A percentile compares a stretch with the other conserved stretches of the same genome.
Evolutionary conservation across 1,140 invertebrate species (phyloP).

Genomic region (Penaeus chinensis): DNA sequence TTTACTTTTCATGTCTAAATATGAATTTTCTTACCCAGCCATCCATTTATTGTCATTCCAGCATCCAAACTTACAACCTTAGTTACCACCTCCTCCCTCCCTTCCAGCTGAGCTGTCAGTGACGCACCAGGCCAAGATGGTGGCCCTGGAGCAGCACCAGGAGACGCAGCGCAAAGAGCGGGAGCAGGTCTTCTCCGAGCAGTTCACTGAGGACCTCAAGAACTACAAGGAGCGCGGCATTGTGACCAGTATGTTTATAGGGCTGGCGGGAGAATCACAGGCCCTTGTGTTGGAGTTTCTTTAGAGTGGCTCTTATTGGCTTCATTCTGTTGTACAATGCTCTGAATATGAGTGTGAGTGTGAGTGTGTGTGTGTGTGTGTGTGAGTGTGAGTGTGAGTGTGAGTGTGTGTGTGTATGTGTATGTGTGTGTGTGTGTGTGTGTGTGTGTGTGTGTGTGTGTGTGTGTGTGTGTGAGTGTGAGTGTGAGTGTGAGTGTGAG

Average conservation of each 20-base stretch:
- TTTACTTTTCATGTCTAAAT: background rate
- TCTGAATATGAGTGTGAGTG: no score
- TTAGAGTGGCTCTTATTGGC: background rate
- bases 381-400: no score
- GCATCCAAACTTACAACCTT: background rate
- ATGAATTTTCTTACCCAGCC: background rate
- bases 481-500: no score
- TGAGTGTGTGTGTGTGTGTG: no score
- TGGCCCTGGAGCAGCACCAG: conserved; percentile 34
- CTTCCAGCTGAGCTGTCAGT: conserved; percentile 41
- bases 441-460: no score
- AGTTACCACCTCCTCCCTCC: background rate
- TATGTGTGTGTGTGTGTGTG: no score
- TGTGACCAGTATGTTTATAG: conserved; percentile 40
- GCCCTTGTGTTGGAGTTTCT: background rate
- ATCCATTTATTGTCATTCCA: no score
- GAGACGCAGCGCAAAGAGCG: conserved; percentile 42
- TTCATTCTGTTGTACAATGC: background rate
- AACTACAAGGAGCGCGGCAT: conserved; percentile 48
- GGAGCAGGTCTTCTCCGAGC: conserved; percentile 49
- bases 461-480: no score
- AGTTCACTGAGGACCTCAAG: conserved; percentile 48
- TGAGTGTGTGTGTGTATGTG: no score
- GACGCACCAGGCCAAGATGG: conserved; percentile 42
- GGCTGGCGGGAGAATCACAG: background rate